These are phyloP conservation scores for Barnardius zonarius DNA, from an alignment of 2,113 vertebrate species.

Conservation along the genomic window DNA sequence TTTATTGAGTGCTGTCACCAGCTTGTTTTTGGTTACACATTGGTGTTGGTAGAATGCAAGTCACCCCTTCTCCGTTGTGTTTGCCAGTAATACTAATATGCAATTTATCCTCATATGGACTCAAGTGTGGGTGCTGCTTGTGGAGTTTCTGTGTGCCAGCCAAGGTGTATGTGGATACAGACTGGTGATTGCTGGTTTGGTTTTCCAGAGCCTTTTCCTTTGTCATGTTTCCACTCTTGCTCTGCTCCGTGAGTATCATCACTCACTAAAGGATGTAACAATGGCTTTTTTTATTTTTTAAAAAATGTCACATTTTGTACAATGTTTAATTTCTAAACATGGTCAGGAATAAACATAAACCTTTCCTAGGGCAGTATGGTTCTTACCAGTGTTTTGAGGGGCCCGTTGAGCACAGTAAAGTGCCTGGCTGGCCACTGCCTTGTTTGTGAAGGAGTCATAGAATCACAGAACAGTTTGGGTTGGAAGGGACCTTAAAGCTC, in stretches of 20 bases:
- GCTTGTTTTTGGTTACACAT: not conserved
- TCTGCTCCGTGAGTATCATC: not conserved
- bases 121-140: not conserved
- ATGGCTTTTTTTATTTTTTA: not conserved
- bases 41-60: not conserved
- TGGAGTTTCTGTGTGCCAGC: not conserved
- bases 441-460: not conserved
- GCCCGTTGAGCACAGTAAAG: not conserved
- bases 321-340: conserved; percentile 5
- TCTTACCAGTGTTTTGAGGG: not conserved
- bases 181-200: not conserved
- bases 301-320: not conserved
- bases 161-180: accelerated
- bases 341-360: conserved; percentile 20
- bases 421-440: not conserved
- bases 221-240: not conserved
- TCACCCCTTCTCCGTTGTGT: not conserved
- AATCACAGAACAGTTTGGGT: not conserved
- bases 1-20: not conserved
- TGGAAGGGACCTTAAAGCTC: not conserved
- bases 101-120: not conserved
- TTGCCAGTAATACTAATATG: not conserved
- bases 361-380: not conserved
- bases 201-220: not conserved
- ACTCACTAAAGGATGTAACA: not conserved